These are phyloP conservation scores for Caracal caracal DNA, from an alignment of 2,113 vertebrate species.

Conservation along the genomic window DNA sequence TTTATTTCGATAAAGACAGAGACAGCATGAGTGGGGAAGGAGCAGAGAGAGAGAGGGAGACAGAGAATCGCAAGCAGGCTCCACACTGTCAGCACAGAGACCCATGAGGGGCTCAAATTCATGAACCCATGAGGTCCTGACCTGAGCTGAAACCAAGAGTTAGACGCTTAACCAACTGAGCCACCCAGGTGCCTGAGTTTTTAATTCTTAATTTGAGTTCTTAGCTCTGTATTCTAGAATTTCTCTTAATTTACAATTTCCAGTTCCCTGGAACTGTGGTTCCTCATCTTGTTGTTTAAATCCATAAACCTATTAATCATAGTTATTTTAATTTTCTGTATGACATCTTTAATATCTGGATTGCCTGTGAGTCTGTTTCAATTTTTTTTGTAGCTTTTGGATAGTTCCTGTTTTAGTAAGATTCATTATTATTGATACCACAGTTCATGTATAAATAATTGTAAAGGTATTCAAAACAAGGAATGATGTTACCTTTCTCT, in stretches of 20 bases:
- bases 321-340: neutral
- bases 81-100: too few relatives aligned
- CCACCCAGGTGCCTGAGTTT: neutral
- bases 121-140: too few relatives aligned
- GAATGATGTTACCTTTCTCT: neutral
- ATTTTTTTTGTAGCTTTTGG: neutral
- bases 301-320: neutral
- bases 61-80: too few relatives aligned
- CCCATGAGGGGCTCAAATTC: too few relatives aligned
- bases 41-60: too few relatives aligned
- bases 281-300: neutral
- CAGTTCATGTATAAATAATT: neutral
- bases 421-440: neutral
- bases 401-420: neutral
- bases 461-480: neutral
- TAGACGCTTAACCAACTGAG: too few relatives aligned
- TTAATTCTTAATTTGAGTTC: neutral
- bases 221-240: neutral
- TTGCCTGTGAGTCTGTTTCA: neutral
- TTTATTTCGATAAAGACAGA: too few relatives aligned
- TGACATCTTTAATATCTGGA: neutral
- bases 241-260: neutral
- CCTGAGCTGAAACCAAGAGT: too few relatives aligned
- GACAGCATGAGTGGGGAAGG: too few relatives aligned
- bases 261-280: neutral